Conservation (phyloP, 2,113 vertebrate species). For the Spermophilus dauricus region DNA sequence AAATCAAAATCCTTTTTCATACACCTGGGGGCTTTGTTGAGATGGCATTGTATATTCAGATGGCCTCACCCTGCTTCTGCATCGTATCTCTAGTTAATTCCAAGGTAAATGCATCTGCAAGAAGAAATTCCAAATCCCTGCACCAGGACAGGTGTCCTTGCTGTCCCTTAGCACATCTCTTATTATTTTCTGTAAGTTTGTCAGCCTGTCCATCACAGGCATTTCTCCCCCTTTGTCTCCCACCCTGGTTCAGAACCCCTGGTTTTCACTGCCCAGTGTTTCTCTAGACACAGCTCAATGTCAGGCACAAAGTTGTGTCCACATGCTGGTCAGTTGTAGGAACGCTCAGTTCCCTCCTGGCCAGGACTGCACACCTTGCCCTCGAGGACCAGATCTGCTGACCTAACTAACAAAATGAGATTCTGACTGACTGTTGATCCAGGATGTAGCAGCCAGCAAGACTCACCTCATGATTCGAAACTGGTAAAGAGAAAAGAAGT, state of each 20-base stretch:
- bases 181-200: no score
- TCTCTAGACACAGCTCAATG: neutral
- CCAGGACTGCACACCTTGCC: rapidly evolving
- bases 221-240: no score
- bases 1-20: neutral
- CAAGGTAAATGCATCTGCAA: neutral
- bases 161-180: neutral
- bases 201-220: neutral
- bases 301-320: no score
- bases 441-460: neutral
- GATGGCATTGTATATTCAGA: neutral
- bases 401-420: no score
- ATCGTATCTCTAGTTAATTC: neutral
- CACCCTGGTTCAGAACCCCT: no score
- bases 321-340: neutral
- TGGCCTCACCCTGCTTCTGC: no score
- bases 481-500: neutral
- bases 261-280: neutral
- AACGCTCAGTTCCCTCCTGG: neutral
- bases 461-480: neutral
- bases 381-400: neutral
- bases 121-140: neutral
- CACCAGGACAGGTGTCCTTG: neutral
- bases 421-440: neutral
- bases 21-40: rapidly evolving